Evolutionary conservation across 2,113 vertebrate genomes (phyloP).

Genomic region (Platysternon megacephalum): DNA sequence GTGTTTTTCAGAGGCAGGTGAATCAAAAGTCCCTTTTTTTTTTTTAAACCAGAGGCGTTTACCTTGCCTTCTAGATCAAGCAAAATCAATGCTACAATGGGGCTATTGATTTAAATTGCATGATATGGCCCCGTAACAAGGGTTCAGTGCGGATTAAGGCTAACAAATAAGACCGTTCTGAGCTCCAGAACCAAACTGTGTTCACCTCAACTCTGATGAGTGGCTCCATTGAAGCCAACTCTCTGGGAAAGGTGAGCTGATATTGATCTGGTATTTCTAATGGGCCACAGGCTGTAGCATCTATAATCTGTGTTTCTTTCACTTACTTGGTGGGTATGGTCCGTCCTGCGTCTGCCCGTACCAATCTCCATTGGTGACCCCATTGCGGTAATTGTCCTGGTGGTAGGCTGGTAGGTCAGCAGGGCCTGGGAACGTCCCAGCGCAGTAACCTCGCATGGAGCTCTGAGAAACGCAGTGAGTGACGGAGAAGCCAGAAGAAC

Average conservation of each 20-base stretch:
- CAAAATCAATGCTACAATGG: background rate
- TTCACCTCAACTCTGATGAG: background rate
- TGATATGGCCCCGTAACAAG: background rate
- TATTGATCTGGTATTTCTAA: background rate
- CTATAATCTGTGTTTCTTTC: background rate
- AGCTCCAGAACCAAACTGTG: background rate
- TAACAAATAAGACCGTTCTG: background rate
- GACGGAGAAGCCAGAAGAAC: constrained; percentile 10
- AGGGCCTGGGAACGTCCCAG: background rate
- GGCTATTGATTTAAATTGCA: background rate
- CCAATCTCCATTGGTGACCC: constrained; percentile 10
- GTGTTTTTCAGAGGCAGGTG: background rate
- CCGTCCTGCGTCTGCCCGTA: background rate
- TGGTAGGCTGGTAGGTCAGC: constrained; percentile 35
- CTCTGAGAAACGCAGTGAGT: constrained; percentile 40
- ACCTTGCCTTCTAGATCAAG: background rate
- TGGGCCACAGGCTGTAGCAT: background rate
- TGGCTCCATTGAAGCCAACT: background rate
- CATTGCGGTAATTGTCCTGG: constrained; percentile 19
- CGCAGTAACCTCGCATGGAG: constrained; percentile 14
- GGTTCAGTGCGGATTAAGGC: background rate
- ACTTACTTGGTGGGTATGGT: constrained; percentile 45
- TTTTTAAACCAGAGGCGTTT: background rate
- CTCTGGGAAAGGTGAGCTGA: background rate
- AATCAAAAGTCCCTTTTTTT: background rate